phyloP scores from a whole-genome alignment of 2,888 invertebrate species.

The Torymus aiolomorphi region DNA sequence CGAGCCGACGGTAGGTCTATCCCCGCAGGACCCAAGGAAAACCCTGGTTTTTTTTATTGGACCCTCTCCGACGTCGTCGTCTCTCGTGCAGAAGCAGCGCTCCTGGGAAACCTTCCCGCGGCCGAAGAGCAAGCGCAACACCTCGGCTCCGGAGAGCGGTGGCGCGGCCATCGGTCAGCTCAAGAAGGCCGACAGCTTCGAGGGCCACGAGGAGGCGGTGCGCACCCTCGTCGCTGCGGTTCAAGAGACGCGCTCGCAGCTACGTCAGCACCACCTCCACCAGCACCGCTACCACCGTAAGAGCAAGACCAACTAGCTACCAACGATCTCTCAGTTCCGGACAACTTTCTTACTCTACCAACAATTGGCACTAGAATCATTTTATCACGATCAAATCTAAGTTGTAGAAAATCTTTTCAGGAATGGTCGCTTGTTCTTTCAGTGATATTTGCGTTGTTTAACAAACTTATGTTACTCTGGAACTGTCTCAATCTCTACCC shows the following conservation, averaged over 20 bases:
- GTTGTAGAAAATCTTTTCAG: slow-evolving; percentile 16
- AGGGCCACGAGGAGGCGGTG: slow-evolving; percentile 83
- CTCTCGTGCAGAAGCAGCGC: slow-evolving; percentile 79
- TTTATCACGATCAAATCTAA: neutral
- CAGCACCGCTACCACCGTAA: slow-evolving; percentile 72
- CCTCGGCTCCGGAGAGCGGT: slow-evolving; percentile 53
- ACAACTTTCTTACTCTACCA: too few relatives aligned
- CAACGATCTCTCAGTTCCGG: too few relatives aligned
- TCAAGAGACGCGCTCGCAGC: slow-evolving; percentile 80
- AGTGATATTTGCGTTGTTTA: slow-evolving; percentile 1
- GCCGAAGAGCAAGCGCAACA: slow-evolving; percentile 70
- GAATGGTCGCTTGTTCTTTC: slow-evolving; percentile 32
- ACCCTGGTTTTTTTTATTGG: slow-evolving; percentile 78
- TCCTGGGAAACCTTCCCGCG: slow-evolving; percentile 82
- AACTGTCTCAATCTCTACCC: neutral
- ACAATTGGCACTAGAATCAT: too few relatives aligned
- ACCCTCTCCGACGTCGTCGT: slow-evolving; percentile 62
- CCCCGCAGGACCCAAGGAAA: slow-evolving; percentile 73
- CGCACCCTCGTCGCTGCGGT: slow-evolving; percentile 82
- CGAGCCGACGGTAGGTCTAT: slow-evolving; percentile 55
- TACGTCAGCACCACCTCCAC: slow-evolving; percentile 71
- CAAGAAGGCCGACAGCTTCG: slow-evolving; percentile 82
- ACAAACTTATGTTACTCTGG: neutral
- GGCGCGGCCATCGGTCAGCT: slow-evolving; percentile 72
- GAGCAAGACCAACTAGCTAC: slow-evolving; percentile 71